Conservation (phyloP, 1,140 invertebrate genomes). For the Aphelinus atriplicis region DNA sequence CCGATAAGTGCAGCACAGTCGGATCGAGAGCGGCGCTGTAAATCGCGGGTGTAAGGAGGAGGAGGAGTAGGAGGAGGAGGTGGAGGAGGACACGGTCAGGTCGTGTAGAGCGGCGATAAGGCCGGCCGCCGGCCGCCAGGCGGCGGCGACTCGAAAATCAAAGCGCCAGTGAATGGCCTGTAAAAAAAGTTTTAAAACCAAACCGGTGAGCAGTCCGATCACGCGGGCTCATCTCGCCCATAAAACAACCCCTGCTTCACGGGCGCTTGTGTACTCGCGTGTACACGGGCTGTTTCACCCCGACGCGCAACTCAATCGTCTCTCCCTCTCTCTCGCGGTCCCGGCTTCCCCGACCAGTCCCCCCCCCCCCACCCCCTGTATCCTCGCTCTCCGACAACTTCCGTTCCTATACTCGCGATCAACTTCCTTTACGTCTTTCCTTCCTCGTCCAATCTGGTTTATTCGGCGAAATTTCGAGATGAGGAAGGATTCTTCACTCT, state of each 20-base stretch:
- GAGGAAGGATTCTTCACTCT: too few species aligned
- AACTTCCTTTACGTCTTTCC: too few species aligned
- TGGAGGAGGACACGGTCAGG: not conserved
- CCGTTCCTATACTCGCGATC: too few species aligned
- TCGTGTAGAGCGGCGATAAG: conserved; percentile 12
- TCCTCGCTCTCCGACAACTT: too few species aligned
- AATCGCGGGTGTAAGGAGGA: conserved; percentile 13
- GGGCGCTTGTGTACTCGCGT: too few species aligned
- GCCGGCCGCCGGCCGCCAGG: not conserved
- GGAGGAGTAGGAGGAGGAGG: not conserved
- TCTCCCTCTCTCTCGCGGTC: conserved; percentile 15
- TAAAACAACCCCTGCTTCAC: conserved; percentile 48
- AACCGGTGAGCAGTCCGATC: conserved; percentile 48
- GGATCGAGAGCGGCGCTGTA: not conserved
- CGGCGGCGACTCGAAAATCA: conserved; percentile 26
- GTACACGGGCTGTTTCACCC: too few species aligned
- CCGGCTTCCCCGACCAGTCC: not conserved
- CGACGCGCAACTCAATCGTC: too few species aligned
- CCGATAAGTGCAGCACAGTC: conserved; percentile 3
- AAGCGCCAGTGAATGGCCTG: conserved; percentile 36
- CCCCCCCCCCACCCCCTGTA: not conserved
- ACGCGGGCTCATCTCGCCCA: conserved; percentile 54
- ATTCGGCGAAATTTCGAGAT: too few species aligned
- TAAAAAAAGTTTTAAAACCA: conserved; percentile 50
- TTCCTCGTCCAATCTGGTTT: too few species aligned